phyloP scores from a whole-genome alignment of 2,113 vertebrate species.

The Uropsilus gracilis region DNA sequence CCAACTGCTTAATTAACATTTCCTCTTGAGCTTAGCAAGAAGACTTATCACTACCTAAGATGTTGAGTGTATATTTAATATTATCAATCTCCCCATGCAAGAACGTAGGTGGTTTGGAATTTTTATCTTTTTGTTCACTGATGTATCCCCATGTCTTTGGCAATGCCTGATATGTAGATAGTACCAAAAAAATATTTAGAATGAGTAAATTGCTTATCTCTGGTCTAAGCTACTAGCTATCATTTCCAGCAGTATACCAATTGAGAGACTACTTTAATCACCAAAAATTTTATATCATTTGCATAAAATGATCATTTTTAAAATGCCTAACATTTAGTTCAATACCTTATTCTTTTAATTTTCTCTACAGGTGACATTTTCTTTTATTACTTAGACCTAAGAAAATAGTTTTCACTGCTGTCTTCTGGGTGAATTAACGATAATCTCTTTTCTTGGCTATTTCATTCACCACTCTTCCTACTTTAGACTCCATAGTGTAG shows the following conservation, averaged over 20 bases:
- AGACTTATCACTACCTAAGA: background rate
- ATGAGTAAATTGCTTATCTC: background rate
- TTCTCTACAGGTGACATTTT: too few relatives aligned
- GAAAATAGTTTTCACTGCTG: too few relatives aligned
- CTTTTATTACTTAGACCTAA: too few relatives aligned
- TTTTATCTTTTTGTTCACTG: background rate
- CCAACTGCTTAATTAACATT: conserved; percentile 39
- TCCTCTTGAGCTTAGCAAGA: background rate
- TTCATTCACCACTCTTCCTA: background rate
- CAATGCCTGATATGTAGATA: background rate
- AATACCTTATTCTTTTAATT: too few relatives aligned
- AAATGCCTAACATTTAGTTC: too few relatives aligned
- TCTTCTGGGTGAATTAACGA: too few relatives aligned
- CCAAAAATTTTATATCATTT: background rate
- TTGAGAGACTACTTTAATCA: background rate
- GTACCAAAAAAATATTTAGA: background rate
- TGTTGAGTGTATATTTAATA: conserved; percentile 3
- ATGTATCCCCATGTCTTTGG: background rate
- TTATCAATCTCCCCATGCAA: background rate
- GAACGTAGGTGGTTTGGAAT: background rate
- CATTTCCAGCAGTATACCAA: background rate
- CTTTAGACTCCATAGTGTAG: background rate
- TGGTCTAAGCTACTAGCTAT: background rate
- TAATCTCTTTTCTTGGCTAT: too few relatives aligned
- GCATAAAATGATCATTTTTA: too few relatives aligned